phyloP scores from a whole-genome alignment of 2,113 vertebrate genomes.

The Scytalopus superciliaris region DNA sequence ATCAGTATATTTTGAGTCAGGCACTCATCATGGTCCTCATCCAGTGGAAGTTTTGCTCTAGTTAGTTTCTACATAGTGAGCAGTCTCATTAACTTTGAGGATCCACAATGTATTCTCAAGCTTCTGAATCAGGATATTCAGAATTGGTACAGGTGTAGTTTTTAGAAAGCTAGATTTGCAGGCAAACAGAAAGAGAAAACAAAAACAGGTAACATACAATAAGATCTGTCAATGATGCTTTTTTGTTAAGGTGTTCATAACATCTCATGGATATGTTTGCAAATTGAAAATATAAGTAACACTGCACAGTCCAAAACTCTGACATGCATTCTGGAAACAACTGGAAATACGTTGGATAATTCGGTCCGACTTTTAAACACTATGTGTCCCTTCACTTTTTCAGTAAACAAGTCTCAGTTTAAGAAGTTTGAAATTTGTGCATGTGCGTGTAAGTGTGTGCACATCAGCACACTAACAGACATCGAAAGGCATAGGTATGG shows the following conservation, averaged over 20 bases:
- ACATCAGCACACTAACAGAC: rapidly evolving
- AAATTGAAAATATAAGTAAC: slow-evolving; percentile 2
- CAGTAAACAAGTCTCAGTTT: not conserved
- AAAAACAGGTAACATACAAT: not conserved
- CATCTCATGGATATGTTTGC: not conserved
- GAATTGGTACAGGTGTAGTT: not conserved
- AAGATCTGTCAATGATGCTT: not conserved
- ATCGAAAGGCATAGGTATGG: rapidly evolving
- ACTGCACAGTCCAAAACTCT: not conserved
- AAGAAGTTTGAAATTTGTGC: not conserved
- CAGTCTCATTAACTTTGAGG: not conserved
- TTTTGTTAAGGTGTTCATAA: not conserved
- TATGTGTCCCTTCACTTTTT: not conserved
- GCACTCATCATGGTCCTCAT: rapidly evolving
- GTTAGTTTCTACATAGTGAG: not conserved
- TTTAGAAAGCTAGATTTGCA: not conserved
- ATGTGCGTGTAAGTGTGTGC: rapidly evolving
- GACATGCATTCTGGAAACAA: not conserved
- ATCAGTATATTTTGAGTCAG: not conserved
- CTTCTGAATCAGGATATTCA: not conserved
- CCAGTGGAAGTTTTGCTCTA: not conserved
- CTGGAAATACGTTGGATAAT: not conserved
- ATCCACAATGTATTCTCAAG: not conserved
- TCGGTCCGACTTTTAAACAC: not conserved
- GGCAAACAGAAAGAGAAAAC: not conserved